Conservation (phyloP, 53 echinoderm and acorn worm genomes). For the Luidia sarsii region DNA sequence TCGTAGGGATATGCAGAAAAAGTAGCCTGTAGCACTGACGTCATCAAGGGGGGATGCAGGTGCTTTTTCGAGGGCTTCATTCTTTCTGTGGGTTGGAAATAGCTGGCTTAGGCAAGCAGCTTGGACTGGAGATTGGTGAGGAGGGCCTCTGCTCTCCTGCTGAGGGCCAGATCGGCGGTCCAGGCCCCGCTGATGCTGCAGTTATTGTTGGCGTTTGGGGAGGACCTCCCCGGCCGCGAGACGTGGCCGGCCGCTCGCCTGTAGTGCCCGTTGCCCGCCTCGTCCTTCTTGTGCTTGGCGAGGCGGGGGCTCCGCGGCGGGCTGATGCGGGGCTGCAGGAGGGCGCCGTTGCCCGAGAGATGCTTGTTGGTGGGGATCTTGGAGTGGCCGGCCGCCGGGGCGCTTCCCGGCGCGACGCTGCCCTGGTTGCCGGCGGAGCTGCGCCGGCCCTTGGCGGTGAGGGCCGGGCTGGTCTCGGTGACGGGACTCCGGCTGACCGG, state of each 20-base stretch:
- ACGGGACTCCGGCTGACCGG: conserved; percentile 28
- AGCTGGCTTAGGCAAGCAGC: conserved; percentile 12
- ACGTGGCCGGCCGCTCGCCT: conserved; percentile 5
- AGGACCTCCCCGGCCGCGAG: conserved; percentile 42
- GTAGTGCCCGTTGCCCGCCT: conserved; percentile 31
- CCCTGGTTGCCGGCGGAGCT: conserved; percentile 48
- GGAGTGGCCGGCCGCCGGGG: conserved; percentile 2
- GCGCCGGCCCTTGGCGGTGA: conserved; percentile 16
- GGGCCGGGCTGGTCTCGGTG: conserved; percentile 22
- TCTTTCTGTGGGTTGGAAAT: no score
- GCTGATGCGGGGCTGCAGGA: conserved; percentile 14
- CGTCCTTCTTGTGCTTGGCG: conserved; percentile 46
- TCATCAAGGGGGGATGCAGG: no score
- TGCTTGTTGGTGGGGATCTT: conserved; percentile 57
- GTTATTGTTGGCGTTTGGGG: conserved; percentile 58
- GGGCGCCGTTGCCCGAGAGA: conserved; percentile 8
- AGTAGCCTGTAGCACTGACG: no score
- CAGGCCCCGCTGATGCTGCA: not conserved
- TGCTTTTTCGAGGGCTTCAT: no score
- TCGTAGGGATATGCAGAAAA: no score
- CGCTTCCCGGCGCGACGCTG: not conserved
- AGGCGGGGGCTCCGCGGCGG: conserved; percentile 54
- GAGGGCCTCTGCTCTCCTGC: conserved; percentile 16
- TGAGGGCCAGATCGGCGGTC: not conserved
- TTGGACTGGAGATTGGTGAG: conserved; percentile 18